Percentiles rank a stretch among this genome's conserved stretches.
These are phyloP conservation scores for Todiramphus chloris DNA, from an alignment of 2,113 vertebrate genomes.

Conservation along the genomic window DNA sequence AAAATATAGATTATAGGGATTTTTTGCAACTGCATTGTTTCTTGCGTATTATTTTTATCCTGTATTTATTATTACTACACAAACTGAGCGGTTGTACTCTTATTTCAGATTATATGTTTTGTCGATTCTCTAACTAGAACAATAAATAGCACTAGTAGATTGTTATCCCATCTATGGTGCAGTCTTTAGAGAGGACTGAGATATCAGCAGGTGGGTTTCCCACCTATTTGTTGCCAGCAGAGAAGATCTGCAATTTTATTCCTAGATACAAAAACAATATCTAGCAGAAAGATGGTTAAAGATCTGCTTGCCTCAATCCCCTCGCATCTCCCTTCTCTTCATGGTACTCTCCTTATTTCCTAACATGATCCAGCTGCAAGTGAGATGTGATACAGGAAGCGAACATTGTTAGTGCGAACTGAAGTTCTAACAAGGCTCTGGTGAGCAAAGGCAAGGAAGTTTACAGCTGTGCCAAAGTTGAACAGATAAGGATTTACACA, in stretches of 20 bases:
- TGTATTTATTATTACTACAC: neutral
- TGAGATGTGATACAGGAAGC: neutral
- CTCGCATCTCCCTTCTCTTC: neutral
- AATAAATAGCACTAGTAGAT: neutral
- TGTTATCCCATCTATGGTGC: neutral
- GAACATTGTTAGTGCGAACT: neutral
- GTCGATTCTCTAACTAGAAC: neutral
- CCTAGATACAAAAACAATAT: neutral
- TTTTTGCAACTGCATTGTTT: neutral
- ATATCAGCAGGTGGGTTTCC: constrained; percentile 28
- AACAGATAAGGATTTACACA: neutral
- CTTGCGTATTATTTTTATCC: neutral
- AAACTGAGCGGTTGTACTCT: neutral
- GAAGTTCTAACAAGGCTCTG: neutral
- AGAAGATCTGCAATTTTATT: neutral
- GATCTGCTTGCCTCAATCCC: neutral
- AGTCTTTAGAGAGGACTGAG: neutral
- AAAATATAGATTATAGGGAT: neutral
- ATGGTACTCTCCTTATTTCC: neutral
- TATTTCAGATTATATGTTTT: neutral
- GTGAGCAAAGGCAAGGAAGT: neutral
- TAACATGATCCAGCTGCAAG: neutral
- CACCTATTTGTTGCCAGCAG: constrained; percentile 50
- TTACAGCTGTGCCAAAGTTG: neutral
- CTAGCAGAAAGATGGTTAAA: neutral